These are phyloP conservation scores for Anas platyrhynchos DNA, from an alignment of 2,113 vertebrate genomes.

Conservation along the genomic window DNA sequence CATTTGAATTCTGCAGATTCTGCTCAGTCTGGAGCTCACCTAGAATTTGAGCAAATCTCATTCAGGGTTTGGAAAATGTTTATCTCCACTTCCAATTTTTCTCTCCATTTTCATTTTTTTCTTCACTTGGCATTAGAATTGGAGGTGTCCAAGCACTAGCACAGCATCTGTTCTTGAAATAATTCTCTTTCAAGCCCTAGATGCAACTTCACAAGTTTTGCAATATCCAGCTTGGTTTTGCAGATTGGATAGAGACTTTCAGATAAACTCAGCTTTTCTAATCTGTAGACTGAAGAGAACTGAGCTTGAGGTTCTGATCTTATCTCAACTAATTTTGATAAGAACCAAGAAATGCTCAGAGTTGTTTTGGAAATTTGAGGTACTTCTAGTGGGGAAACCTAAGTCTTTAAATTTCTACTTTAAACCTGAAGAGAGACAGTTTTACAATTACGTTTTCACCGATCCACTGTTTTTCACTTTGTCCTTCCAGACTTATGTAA, in stretches of 20 bases:
- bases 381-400: not conserved
- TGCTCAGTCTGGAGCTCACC: not conserved
- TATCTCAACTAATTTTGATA: not conserved
- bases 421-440: not conserved
- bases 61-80: not conserved
- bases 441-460: slow-evolving; percentile 32
- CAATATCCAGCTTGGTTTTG: not conserved
- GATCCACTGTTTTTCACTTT: slow-evolving; percentile 2
- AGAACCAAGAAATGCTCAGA: not conserved
- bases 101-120: not conserved
- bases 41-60: not conserved
- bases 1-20: not conserved
- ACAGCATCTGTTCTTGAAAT: not conserved
- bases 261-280: not conserved
- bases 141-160: not conserved
- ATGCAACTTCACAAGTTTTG: not conserved
- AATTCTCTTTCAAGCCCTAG: not conserved
- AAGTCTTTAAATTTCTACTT: not conserved
- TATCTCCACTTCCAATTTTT: not conserved
- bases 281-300: not conserved
- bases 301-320: not conserved
- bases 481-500: slow-evolving; percentile 13
- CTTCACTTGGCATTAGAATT: not conserved
- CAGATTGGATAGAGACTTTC: not conserved
- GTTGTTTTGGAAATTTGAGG: not conserved